Conservation (phyloP, 2,797 vertebrate genomes). For the Gambelia wislizenii region DNA sequence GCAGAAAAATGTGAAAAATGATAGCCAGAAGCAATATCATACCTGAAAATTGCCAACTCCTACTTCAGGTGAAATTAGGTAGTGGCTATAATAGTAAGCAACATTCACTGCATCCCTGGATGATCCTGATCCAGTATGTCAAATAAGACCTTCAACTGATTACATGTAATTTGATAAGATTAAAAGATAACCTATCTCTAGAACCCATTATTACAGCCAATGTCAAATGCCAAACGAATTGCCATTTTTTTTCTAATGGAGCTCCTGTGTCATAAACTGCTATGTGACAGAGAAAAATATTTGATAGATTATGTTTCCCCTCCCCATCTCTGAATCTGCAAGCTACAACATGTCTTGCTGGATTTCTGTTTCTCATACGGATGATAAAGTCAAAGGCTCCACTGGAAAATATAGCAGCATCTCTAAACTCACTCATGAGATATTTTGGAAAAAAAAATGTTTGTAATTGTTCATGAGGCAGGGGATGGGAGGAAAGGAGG, state of each 20-base stretch:
- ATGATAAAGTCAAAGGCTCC: not conserved
- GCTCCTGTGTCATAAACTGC: not conserved
- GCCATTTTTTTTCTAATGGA: no score
- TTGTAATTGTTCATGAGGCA: not conserved
- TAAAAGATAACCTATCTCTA: no score
- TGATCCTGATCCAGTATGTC: no score
- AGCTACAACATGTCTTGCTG: not conserved
- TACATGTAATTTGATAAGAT: not conserved
- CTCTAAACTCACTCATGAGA: not conserved
- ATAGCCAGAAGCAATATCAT: no score
- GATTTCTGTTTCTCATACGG: not conserved
- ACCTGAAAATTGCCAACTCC: not conserved
- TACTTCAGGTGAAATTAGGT: not conserved
- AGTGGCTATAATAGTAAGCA: not conserved
- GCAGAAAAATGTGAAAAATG: no score
- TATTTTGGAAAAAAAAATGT: not conserved
- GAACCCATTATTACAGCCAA: not conserved
- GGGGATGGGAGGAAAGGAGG: accelerated
- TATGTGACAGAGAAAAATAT: not conserved
- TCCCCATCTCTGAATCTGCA: not conserved
- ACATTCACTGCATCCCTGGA: not conserved
- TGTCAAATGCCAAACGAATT: not conserved
- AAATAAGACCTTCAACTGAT: no score
- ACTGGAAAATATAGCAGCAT: not conserved
- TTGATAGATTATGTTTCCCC: not conserved